Base-by-base conservation (phyloP, 92 coral and sea anemone genomes). In the Zoanthus solanderi region DNA sequence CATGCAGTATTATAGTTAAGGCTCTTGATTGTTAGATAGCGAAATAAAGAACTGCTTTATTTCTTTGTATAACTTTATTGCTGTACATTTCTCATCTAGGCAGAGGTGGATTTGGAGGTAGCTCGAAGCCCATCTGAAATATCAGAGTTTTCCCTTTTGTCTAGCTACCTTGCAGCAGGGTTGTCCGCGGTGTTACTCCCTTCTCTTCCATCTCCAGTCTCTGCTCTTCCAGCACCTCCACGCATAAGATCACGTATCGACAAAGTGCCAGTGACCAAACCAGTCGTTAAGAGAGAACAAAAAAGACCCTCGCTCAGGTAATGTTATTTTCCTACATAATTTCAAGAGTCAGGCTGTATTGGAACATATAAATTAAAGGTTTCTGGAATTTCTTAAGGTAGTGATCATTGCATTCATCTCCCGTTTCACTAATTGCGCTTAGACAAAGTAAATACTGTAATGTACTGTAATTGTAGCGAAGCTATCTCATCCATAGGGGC, bases 291-390 rank as follows among this genome's bases (percentile, higher is more conserved):
- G 68, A 86, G 85, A 73, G 90, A 82, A 32, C 95, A 86, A 54
- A 89, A 89, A 74, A 94, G 92, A 29, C 97, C 95, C 54, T 93
- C 94, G 13, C 79, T 97, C 53, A 95, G 94, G 96, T 95, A 45
- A 14, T 28, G 56, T 50, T 50, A 50, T 50, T 50, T 50, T 50
- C 42, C 2, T 2, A 2, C 42, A 37, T 37, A 37, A 37, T 37
- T 4, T 37, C 4, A 4, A 37, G 42, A 37, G 2, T 37, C 42
- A 37, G 2, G 42, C 23, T 37, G 42, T 4, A 37, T 37, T 37
- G 42, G 2, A 37, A 37, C 42, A 37, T 37, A 37, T 37, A 37
- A 37, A 37, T 4, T 37, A 37, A 37, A 37, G 3, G 42, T 37
- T 37, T 37, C 42, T 37, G 42, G 42, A 37, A 37, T 37, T 37